A percentile compares a stretch with the other conserved stretches of the same genome.
These are phyloP conservation scores for Grus americana DNA, from an alignment of 2,113 vertebrate species.

Conservation along the genomic window DNA sequence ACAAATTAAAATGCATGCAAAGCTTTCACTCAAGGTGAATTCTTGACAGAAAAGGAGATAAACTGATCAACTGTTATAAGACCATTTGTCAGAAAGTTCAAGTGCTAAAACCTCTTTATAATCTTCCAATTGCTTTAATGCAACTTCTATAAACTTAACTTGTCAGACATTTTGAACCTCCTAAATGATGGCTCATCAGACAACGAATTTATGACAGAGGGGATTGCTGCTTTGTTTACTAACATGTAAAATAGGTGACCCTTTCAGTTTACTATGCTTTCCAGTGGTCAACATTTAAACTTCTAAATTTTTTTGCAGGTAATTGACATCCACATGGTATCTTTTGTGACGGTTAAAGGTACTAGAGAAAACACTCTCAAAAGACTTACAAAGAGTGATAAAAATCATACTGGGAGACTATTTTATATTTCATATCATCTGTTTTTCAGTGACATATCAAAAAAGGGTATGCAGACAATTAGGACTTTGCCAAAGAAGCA, in stretches of 20 bases:
- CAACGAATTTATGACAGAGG: neutral
- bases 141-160: neutral
- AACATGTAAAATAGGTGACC: neutral
- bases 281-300: neutral
- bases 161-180: neutral
- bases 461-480: neutral
- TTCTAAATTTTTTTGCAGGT: neutral
- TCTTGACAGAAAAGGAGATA: slow-evolving; percentile 62
- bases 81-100: slow-evolving; percentile 48
- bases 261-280: neutral
- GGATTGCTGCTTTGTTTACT: neutral
- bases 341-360: neutral
- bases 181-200: neutral
- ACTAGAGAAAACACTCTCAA: neutral
- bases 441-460: neutral
- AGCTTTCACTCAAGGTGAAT: slow-evolving; percentile 66
- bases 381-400: neutral
- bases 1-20: slow-evolving; percentile 65
- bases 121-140: slow-evolving; percentile 36
- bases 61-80: slow-evolving; percentile 58
- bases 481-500: neutral
- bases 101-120: slow-evolving; percentile 5
- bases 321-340: neutral
- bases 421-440: neutral
- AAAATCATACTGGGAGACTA: neutral